Conservation (phyloP, 1,140 invertebrate genomes). For the Plodia interpunctella region DNA sequence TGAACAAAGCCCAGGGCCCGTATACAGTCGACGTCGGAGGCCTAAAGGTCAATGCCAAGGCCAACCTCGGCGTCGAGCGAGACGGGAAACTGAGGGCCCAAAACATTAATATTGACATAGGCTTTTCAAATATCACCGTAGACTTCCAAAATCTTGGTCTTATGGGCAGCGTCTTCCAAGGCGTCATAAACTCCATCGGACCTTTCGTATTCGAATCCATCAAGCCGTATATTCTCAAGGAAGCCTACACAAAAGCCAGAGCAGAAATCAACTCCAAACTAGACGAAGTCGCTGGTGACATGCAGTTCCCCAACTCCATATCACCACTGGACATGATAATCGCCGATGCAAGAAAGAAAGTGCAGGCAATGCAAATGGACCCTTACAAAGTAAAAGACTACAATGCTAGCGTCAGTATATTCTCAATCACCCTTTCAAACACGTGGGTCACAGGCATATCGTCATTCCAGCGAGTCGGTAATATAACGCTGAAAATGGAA, state of each 20-base stretch:
- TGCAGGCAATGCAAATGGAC: conserved; percentile 84
- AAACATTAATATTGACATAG: conserved; percentile 87
- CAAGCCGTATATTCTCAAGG: conserved; percentile 87
- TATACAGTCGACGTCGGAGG: conserved; percentile 85
- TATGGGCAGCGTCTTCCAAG: conserved; percentile 85
- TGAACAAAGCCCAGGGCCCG: conserved; percentile 83
- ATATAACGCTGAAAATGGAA: conserved; percentile 84
- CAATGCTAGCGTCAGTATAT: conserved; percentile 82
- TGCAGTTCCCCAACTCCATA: conserved; percentile 90
- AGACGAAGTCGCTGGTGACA: conserved; percentile 80
- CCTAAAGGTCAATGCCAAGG: conserved; percentile 82
- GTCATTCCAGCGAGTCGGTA: conserved; percentile 88
- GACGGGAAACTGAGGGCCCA: conserved; percentile 86
- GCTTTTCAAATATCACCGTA: conserved; percentile 85
- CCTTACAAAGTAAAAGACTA: conserved; percentile 85
- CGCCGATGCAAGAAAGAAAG: conserved; percentile 83
- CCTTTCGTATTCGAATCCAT: conserved; percentile 90
- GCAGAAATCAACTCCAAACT: conserved; percentile 82
- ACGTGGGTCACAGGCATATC: conserved; percentile 88
- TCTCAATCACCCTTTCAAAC: conserved; percentile 81
- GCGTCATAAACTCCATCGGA: conserved; percentile 87
- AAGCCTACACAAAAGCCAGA: conserved; percentile 84
- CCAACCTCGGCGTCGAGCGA: conserved; percentile 82
- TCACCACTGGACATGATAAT: conserved; percentile 89
- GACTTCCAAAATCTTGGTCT: conserved; percentile 90